Evolutionary conservation across 2,888 invertebrate genomes (phyloP).

Genomic region (Drosophila merina): DNA sequence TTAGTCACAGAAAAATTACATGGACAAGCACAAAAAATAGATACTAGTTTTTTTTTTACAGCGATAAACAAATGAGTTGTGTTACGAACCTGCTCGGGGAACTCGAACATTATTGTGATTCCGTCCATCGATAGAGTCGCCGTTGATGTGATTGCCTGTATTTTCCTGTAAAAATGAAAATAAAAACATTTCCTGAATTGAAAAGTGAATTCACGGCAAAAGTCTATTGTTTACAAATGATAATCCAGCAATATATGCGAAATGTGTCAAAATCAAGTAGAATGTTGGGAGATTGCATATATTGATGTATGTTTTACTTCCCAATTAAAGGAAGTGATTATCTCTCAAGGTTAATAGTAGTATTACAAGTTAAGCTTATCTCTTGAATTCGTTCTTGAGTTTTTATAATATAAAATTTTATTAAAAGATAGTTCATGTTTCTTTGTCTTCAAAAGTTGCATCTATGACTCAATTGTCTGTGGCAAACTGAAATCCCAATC

Average conservation of each 20-base stretch:
- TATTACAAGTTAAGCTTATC: not conserved
- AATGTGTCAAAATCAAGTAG: not conserved
- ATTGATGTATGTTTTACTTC: not conserved
- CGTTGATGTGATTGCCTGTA: conserved; percentile 32
- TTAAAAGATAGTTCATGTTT: not conserved
- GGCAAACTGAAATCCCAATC: conserved; percentile 5
- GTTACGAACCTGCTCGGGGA: conserved; percentile 60
- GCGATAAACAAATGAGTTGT: conserved; percentile 8
- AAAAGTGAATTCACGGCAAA: conserved; percentile 5
- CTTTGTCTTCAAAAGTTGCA: not conserved
- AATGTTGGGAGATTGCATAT: conserved; percentile 7
- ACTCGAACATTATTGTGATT: conserved; percentile 35
- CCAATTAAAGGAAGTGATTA: not conserved
- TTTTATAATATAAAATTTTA: not conserved
- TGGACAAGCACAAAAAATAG: conserved; percentile 21
- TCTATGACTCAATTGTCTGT: not conserved
- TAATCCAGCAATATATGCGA: conserved; percentile 25
- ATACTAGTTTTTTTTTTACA: not conserved
- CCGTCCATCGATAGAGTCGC: conserved; percentile 40
- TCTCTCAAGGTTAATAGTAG: not conserved
- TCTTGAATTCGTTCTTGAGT: not conserved
- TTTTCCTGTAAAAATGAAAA: conserved; percentile 47
- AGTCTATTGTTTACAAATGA: conserved; percentile 25
- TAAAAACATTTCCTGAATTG: conserved; percentile 19
- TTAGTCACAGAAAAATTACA: conserved; percentile 30